Evolutionary conservation across 2,113 vertebrate genomes (phyloP).

Genomic region (Corythoichthys intestinalis): DNA sequence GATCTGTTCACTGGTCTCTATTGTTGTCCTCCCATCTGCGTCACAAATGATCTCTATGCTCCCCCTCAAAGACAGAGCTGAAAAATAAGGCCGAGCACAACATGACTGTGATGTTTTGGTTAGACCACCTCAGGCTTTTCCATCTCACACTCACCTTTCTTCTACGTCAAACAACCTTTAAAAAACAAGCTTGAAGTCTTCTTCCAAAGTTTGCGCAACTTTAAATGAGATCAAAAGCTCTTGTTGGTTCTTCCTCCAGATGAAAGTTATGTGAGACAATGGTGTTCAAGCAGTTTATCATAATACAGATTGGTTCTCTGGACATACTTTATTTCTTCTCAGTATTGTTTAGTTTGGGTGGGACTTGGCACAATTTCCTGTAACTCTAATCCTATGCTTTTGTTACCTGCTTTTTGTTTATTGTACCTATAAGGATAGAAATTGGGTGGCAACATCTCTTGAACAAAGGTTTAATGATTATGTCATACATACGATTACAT

Average conservation of each 20-base stretch:
- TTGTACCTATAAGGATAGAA: slow-evolving; percentile 22
- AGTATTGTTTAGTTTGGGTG: slow-evolving; percentile 57
- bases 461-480: neutral
- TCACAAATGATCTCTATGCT: neutral
- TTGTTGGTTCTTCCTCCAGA: slow-evolving; percentile 43
- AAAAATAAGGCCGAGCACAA: slow-evolving; percentile 15
- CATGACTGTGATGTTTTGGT: slow-evolving; percentile 11
- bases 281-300: slow-evolving; percentile 57
- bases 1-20: neutral
- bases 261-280: slow-evolving; percentile 67
- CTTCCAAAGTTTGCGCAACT: slow-evolving; percentile 23
- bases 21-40: neutral
- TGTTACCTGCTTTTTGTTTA: slow-evolving; percentile 32
- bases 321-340: slow-evolving; percentile 49
- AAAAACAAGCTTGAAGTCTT: slow-evolving; percentile 13
- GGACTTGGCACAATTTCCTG: slow-evolving; percentile 40
- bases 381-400: slow-evolving; percentile 27
- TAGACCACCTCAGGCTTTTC: slow-evolving; percentile 21
- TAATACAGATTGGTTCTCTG: slow-evolving; percentile 46
- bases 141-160: slow-evolving; percentile 10
- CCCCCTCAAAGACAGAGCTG: slow-evolving; percentile 2
- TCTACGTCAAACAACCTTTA: slow-evolving; percentile 12
- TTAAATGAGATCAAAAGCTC: slow-evolving; percentile 40
- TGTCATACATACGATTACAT: neutral
- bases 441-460: slow-evolving; percentile 12